These are phyloP conservation scores for Lomographa bimaculata DNA, from an alignment of 2,888 invertebrate genomes.

Conservation along the genomic window DNA sequence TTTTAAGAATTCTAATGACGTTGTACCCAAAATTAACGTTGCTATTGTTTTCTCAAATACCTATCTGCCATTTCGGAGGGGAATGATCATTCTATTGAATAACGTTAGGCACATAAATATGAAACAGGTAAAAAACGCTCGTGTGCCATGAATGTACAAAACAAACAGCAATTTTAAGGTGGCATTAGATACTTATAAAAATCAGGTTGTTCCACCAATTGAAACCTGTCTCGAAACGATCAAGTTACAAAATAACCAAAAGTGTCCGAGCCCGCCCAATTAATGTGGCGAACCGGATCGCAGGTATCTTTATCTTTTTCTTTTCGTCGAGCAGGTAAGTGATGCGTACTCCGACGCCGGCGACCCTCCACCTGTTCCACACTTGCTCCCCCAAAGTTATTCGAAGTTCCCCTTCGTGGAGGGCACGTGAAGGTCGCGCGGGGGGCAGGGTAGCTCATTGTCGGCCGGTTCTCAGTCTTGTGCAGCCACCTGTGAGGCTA, in stretches of 20 bases:
- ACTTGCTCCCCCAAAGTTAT: slow-evolving; percentile 47
- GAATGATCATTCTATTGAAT: slow-evolving; percentile 20
- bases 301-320: slow-evolving; percentile 57
- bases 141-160: slow-evolving; percentile 11
- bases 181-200: slow-evolving; percentile 10
- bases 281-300: slow-evolving; percentile 63
- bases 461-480: slow-evolving; percentile 56
- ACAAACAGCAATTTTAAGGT: slow-evolving; percentile 6
- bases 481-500: slow-evolving; percentile 71
- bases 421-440: slow-evolving; percentile 36
- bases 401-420: slow-evolving; percentile 54
- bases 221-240: slow-evolving; percentile 33
- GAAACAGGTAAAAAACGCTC: slow-evolving; percentile 5
- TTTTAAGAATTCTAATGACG: no score
- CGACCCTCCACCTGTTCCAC: slow-evolving; percentile 62
- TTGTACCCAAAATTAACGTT: slow-evolving; percentile 35
- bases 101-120: slow-evolving; percentile 9
- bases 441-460: slow-evolving; percentile 48
- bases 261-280: slow-evolving; percentile 57
- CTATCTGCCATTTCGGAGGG: slow-evolving; percentile 9
- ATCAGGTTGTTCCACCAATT: slow-evolving; percentile 17
- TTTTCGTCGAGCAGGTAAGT: slow-evolving; percentile 63
- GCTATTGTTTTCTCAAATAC: slow-evolving; percentile 22
- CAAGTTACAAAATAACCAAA: slow-evolving; percentile 44
- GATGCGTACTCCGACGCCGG: slow-evolving; percentile 47